Evolutionary conservation across 2,888 invertebrate genomes (phyloP).

Genomic region (Nemoura dubitans): DNA sequence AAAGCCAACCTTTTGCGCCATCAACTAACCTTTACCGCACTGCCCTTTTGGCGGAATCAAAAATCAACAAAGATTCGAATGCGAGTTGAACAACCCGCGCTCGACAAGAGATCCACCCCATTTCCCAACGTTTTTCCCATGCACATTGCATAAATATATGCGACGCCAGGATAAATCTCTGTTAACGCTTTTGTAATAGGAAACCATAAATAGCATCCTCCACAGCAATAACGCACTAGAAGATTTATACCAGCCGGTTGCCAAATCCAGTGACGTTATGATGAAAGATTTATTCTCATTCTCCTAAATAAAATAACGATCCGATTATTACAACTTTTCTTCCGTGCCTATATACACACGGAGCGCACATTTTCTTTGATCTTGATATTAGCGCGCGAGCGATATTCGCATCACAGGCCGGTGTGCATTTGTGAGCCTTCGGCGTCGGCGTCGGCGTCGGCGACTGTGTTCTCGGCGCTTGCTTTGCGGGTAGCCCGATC

Average conservation of each 20-base stretch:
- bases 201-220: not conserved
- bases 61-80: not conserved
- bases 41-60: not conserved
- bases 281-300: not conserved
- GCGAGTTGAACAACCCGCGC: not conserved
- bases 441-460: not conserved
- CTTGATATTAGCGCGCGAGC: not conserved
- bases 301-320: not conserved
- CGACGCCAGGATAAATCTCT: not conserved
- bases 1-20: not conserved
- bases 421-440: no score
- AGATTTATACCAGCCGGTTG: not conserved
- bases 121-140: not conserved
- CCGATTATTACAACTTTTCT: not conserved
- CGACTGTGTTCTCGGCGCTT: no score
- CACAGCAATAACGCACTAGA: not conserved
- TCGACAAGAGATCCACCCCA: not conserved
- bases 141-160: not conserved
- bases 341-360: not conserved
- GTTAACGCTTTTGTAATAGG: slow-evolving; percentile 7
- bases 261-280: not conserved
- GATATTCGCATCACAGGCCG: no score
- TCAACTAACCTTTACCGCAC: not conserved
- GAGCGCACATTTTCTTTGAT: not conserved
- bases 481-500: not conserved